phyloP scores from a whole-genome alignment of 2,797 vertebrate species.

The Anisognathus igniventris region DNA sequence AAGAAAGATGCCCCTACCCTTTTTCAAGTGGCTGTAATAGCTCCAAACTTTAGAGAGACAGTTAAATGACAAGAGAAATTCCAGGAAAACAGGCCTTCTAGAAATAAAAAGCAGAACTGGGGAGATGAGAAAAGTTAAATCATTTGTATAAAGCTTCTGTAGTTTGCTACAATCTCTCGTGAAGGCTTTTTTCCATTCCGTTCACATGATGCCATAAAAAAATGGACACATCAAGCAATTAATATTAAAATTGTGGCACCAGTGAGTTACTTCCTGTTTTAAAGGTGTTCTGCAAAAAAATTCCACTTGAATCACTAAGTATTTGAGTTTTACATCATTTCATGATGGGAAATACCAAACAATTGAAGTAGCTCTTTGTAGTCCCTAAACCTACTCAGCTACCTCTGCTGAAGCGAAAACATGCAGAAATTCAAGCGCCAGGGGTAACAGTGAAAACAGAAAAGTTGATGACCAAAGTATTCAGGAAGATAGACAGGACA shows the following conservation, averaged over 20 bases:
- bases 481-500: background rate
- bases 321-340: background rate
- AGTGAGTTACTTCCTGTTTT: background rate
- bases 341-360: background rate
- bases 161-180: background rate
- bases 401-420: background rate
- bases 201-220: background rate
- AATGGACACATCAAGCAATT: background rate
- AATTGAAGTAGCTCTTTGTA: background rate
- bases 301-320: background rate
- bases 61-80: background rate
- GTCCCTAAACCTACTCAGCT: background rate
- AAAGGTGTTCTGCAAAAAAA: background rate
- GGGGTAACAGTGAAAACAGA: background rate
- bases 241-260: background rate
- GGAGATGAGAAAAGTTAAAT: background rate
- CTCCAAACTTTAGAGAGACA: background rate
- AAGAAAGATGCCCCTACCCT: background rate
- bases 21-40: background rate
- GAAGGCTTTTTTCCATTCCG: background rate
- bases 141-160: background rate
- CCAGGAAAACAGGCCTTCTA: background rate
- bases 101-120: background rate
- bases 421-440: background rate
- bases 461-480: background rate